Percentiles rank a stretch among this genome's conserved stretches.
phyloP scores from a whole-genome alignment of 1,140 invertebrate genomes.

The Nixonia krombeini region DNA sequence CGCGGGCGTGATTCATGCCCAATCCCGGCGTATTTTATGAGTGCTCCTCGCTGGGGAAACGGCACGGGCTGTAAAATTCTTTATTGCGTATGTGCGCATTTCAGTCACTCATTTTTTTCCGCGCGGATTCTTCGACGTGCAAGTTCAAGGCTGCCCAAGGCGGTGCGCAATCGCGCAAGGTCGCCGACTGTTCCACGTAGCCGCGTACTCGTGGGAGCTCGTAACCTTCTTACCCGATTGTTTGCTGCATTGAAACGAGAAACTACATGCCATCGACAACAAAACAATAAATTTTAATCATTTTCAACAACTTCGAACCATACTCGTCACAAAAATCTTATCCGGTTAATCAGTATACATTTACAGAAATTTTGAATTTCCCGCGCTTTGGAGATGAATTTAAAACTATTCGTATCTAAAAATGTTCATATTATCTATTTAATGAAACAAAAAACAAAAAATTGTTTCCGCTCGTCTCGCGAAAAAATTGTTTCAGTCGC shows the following conservation, averaged over 20 bases:
- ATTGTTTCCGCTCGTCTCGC: too few species aligned
- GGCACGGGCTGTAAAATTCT: constrained; percentile 1
- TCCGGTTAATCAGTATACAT: too few species aligned
- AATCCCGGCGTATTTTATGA: neutral
- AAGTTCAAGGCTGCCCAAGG: constrained; percentile 59
- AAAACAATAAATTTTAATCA: constrained; percentile 16
- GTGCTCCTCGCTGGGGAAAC: neutral
- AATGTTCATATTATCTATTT: too few species aligned
- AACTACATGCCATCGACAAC: constrained; percentile 15
- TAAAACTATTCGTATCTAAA: too few species aligned
- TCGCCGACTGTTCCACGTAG: constrained; percentile 58
- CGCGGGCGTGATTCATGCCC: neutral
- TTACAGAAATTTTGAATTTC: too few species aligned
- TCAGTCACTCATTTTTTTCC: constrained; percentile 38
- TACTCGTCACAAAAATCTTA: too few species aligned
- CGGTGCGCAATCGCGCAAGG: constrained; percentile 57
- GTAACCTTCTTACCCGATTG: constrained; percentile 45
- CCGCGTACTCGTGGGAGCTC: constrained; percentile 31
- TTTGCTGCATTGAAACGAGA: constrained; percentile 42
- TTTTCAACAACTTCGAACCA: too few species aligned
- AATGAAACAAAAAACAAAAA: too few species aligned
- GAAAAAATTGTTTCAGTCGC: too few species aligned
- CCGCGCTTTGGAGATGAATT: too few species aligned
- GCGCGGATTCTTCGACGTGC: constrained; percentile 53
- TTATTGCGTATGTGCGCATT: constrained; percentile 18